Conservation (phyloP, 2,113 vertebrate genomes). For the Cephalopholis sonnerati region DNA sequence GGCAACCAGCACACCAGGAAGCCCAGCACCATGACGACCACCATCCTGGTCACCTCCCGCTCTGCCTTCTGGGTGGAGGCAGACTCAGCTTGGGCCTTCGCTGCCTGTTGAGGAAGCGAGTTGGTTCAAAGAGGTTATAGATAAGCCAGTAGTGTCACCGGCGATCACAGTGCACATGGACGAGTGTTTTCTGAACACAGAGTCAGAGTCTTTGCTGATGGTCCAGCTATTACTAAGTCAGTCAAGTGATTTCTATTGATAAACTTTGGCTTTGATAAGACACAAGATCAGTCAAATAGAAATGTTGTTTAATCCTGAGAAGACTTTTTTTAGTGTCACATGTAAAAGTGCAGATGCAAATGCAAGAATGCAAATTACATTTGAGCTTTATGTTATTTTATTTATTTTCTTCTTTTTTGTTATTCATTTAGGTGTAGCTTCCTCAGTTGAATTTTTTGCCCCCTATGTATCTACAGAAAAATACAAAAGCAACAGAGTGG, state of each 20-base stretch:
- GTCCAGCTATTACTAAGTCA: no score
- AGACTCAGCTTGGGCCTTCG: slow-evolving; percentile 82
- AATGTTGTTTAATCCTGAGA: no score
- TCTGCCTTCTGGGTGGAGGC: slow-evolving; percentile 85
- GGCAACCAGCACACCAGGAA: slow-evolving; percentile 85
- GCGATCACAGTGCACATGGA: neutral
- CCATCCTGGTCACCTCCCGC: slow-evolving; percentile 84
- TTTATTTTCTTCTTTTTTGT: neutral
- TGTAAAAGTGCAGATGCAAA: no score
- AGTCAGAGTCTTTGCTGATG: neutral
- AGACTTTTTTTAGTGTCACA: neutral
- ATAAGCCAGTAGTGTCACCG: neutral
- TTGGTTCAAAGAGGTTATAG: neutral
- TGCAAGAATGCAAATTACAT: no score
- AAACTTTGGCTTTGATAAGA: no score
- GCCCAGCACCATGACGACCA: slow-evolving; percentile 83
- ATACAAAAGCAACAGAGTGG: no score
- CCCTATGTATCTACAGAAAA: no score
- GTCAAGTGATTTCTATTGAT: no score
- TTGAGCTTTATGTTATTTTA: neutral
- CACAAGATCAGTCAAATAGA: no score
- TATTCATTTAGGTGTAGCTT: neutral
- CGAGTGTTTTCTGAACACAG: neutral
- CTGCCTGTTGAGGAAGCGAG: slow-evolving; percentile 67
- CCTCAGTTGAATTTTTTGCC: no score